phyloP scores from a whole-genome alignment of 2,888 invertebrate genomes.

The Leuctra nigra region DNA sequence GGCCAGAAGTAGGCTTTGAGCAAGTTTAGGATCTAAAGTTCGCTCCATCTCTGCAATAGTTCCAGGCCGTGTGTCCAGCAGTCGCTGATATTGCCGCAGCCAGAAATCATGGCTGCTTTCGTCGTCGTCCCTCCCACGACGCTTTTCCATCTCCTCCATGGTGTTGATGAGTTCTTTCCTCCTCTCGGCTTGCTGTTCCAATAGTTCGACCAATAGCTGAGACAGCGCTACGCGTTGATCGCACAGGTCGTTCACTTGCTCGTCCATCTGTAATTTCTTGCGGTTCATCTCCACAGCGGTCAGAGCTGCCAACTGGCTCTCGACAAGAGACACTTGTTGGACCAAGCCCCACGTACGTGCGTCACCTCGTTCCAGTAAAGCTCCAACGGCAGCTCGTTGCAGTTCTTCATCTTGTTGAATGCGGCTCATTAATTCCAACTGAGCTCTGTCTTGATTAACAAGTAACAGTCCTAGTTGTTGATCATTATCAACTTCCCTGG shows the following conservation, averaged over 20 bases:
- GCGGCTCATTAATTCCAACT: conserved; percentile 51
- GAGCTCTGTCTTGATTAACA: conserved; percentile 54
- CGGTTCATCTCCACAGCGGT: conserved; percentile 67
- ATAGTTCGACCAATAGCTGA: conserved; percentile 56
- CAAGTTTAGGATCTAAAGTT: conserved; percentile 57
- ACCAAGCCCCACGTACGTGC: conserved; percentile 68
- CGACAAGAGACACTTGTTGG: conserved; percentile 64
- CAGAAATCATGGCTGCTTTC: conserved; percentile 57
- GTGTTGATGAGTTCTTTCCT: conserved; percentile 59
- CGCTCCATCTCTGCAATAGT: conserved; percentile 54
- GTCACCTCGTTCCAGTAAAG: conserved; percentile 64
- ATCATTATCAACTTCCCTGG: conserved; percentile 54
- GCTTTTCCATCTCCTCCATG: conserved; percentile 63
- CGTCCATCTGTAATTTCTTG: conserved; percentile 56
- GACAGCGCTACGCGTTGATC: conserved; percentile 62
- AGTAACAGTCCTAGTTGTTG: conserved; percentile 53
- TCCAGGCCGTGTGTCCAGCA: conserved; percentile 69
- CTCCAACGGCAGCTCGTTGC: conserved; percentile 65
- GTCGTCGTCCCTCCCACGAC: conserved; percentile 36
- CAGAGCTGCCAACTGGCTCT: conserved; percentile 61
- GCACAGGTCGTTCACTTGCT: conserved; percentile 58
- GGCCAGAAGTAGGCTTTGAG: conserved; percentile 61
- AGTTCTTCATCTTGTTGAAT: conserved; percentile 61
- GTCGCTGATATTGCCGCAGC: conserved; percentile 74
- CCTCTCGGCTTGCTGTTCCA: conserved; percentile 60